A percentile compares a stretch with the other conserved stretches of the same genome.
phyloP scores from a whole-genome alignment of 1,140 invertebrate genomes.

The Drosophila teissieri region DNA sequence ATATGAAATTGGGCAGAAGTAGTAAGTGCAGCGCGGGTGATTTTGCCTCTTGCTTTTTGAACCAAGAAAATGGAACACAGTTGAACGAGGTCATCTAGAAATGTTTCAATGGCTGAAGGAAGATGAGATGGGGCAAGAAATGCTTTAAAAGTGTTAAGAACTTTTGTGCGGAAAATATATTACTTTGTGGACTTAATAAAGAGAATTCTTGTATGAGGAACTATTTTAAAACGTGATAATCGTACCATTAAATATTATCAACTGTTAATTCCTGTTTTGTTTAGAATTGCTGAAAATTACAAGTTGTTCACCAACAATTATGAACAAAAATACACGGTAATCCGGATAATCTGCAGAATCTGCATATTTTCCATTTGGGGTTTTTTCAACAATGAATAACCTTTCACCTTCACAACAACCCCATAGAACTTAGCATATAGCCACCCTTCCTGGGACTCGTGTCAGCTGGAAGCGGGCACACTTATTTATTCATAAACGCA shows the following conservation, averaged over 20 bases:
- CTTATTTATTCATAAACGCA: conserved; percentile 37
- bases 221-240: background rate
- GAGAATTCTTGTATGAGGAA: background rate
- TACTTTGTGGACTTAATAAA: background rate
- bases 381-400: conserved; percentile 1
- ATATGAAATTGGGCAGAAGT: conserved; percentile 37
- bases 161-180: background rate
- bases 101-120: conserved; percentile 31
- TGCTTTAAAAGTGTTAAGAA: background rate
- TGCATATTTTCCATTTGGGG: conserved; percentile 8
- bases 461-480: conserved; percentile 25
- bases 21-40: conserved; percentile 13
- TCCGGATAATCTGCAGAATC: conserved; percentile 12
- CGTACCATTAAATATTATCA: conserved; percentile 8
- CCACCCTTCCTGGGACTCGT: conserved; percentile 18
- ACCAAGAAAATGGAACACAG: conserved; percentile 48
- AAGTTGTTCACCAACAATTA: conserved; percentile 5
- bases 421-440: background rate
- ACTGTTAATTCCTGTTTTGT: conserved; percentile 6
- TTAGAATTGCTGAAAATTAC: background rate
- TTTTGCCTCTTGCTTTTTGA: conserved; percentile 9
- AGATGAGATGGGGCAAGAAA: background rate
- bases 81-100: conserved; percentile 69
- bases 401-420: conserved; percentile 10
- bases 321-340: conserved; percentile 4